Evolutionary conservation across 2,113 vertebrate genomes (phyloP), one percentile per base, ranked within the genome.

Genomic region (Xyrauchen texanus): DNA sequence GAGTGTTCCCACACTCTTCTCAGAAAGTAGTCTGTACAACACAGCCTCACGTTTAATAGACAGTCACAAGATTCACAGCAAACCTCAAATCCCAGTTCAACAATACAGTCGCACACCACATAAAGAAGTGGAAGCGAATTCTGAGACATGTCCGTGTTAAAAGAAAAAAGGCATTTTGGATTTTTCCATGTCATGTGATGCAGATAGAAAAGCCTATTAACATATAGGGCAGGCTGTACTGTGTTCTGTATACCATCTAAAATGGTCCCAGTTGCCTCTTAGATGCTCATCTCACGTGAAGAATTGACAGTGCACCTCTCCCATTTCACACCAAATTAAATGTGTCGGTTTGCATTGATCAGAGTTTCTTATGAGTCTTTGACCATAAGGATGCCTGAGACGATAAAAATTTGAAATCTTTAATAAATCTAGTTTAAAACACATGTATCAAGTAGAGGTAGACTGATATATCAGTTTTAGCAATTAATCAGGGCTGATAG

Each of bases 1-100:
- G 21, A 52, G 12, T 42, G 61, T 84, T 81, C 82, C 82, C 80
- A 82, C 82, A 81, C 12, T 34, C 21, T 34, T 34, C 21, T 80
- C 75, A 57, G 21, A 51, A 15, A 65, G 34, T 49, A 13, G 57
- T 64, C 57, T 42, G 44, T 13, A 68, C 9, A 68, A 55, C n/a
- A 9, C n/a, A 9, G 71, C 46, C 58, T 64, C 21, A 45, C 8
- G 34, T 16, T 55, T 76, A 75, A 15, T 34, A 34, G 21, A 34
- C 21, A 55, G 49, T 76, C 73, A 76, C 60, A 60, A 42, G 75
- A 15, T 58, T 57, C 13, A 55, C 68, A 66, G 75, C 49, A 76
- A 68, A 53, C 9, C 8, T 34, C 46, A 65, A 12, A 21, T 21
- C 7, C 60, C 49, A 80, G 21, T 34, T 34, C 21, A 34, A 3